Percentiles rank a stretch among this genome's conserved stretches.
These are phyloP conservation scores for Aquatica leii DNA, from an alignment of 2,888 invertebrate genomes.

Conservation along the genomic window DNA sequence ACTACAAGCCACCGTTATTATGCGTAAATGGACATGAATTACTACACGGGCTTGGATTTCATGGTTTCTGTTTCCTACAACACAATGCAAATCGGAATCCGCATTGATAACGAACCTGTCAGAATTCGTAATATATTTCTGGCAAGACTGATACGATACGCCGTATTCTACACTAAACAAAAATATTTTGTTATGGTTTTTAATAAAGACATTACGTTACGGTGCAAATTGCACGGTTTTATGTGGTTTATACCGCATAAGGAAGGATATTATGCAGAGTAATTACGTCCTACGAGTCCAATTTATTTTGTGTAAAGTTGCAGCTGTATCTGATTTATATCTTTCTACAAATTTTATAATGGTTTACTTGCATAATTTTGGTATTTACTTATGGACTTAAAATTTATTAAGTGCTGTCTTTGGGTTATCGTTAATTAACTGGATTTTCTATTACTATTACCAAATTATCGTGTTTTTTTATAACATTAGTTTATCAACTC, in stretches of 20 bases:
- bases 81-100: constrained; percentile 29
- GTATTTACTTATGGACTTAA: constrained; percentile 6
- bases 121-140: constrained; percentile 18
- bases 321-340: constrained; percentile 30
- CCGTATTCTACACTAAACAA: neutral
- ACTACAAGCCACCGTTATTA: constrained; percentile 32
- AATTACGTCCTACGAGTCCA: constrained; percentile 33
- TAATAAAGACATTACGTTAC: constrained; percentile 13
- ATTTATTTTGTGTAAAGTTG: constrained; percentile 31
- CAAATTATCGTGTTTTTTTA: no score
- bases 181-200: constrained; percentile 2
- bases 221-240: constrained; percentile 22
- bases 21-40: constrained; percentile 35
- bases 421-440: neutral
- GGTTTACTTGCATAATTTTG: neutral
- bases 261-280: constrained; percentile 34
- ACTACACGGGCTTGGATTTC: constrained; percentile 21
- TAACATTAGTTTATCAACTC: no score
- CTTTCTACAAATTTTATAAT: constrained; percentile 25
- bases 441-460: no score
- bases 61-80: constrained; percentile 27
- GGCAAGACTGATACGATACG: constrained; percentile 14
- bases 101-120: constrained; percentile 24
- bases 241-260: constrained; percentile 30
- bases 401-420: neutral